phyloP scores from a whole-genome alignment of 1,140 invertebrate species.

The Leptinotarsa lineolata region DNA sequence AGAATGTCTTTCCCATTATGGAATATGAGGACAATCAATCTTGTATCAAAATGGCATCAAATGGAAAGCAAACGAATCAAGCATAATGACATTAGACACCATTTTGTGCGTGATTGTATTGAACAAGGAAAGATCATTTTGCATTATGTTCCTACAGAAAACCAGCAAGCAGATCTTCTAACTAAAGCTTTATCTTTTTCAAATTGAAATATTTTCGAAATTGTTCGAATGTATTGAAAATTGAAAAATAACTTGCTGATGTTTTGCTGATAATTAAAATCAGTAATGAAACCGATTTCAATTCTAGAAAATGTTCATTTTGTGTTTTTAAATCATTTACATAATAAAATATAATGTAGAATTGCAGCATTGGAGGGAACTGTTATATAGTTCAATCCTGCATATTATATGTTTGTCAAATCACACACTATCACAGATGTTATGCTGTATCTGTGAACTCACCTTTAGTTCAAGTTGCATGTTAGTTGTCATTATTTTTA shows the following conservation, averaged over 20 bases:
- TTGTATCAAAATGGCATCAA: constrained; percentile 32
- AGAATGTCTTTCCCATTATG: constrained; percentile 19
- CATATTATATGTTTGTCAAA: no score
- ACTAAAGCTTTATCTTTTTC: constrained; percentile 32
- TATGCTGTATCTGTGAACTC: no score
- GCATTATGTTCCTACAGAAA: constrained; percentile 30
- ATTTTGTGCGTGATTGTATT: constrained; percentile 43
- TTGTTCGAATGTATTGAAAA: constrained; percentile 24
- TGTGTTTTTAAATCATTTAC: not conserved
- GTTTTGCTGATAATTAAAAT: not conserved
- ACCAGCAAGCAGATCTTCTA: constrained; percentile 44
- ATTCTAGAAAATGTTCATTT: not conserved
- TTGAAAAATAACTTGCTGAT: constrained; percentile 6
- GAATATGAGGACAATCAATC: constrained; percentile 36
- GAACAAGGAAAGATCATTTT: constrained; percentile 34
- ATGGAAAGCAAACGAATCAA: constrained; percentile 41
- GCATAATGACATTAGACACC: constrained; percentile 49
- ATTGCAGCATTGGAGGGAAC: constrained; percentile 13
- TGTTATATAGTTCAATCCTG: not conserved
- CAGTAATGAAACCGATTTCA: not conserved
- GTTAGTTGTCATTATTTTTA: no score
- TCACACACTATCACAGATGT: no score
- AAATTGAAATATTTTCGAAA: constrained; percentile 32
- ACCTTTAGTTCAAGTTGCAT: no score
- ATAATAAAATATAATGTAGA: not conserved